Conservation (phyloP, 2,797 vertebrate genomes). For the Malacoraja senta region DNA sequence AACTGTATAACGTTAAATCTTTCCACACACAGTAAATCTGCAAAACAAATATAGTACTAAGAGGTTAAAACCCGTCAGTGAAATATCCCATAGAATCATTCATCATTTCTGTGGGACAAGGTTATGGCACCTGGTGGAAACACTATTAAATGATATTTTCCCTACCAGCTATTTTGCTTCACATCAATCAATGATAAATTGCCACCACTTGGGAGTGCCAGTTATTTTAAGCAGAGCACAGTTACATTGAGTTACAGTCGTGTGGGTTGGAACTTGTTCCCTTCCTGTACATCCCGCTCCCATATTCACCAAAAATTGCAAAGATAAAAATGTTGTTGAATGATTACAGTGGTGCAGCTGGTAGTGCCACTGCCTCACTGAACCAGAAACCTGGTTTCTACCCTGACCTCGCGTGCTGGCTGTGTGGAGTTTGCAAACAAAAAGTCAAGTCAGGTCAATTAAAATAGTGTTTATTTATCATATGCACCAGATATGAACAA, state of each 20-base stretch:
- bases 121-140: background rate
- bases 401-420: no score
- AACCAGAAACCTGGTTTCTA: no score
- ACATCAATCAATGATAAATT: slow-evolving; percentile 1
- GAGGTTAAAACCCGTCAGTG: background rate
- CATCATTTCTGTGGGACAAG: slow-evolving; percentile 9
- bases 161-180: background rate
- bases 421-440: no score
- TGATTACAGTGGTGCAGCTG: no score
- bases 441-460: no score
- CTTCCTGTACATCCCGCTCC: background rate
- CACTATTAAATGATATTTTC: slow-evolving; percentile 1
- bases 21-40: background rate
- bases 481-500: no score
- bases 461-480: no score
- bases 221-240: background rate
- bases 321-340: no score
- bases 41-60: background rate
- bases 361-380: no score
- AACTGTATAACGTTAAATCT: background rate
- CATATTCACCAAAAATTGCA: background rate
- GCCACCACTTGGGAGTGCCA: background rate
- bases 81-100: slow-evolving; percentile 17
- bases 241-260: background rate
- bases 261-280: background rate